Evolutionary conservation across 2,113 vertebrate species (phyloP).

Genomic region (Gracilinanus agilis): DNA sequence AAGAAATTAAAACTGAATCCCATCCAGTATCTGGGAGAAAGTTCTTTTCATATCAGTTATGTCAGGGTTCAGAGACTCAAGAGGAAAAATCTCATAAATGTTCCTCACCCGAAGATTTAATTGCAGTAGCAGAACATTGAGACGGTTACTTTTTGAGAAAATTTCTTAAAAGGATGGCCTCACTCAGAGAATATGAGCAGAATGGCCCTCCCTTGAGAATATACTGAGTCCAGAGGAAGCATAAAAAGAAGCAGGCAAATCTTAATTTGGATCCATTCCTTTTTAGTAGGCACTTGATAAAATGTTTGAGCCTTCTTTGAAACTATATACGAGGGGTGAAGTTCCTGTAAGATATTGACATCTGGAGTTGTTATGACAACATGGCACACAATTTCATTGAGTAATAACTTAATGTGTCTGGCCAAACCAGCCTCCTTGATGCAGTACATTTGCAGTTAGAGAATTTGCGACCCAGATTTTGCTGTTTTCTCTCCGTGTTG

Average conservation of each 20-base stretch:
- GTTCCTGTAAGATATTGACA: background rate
- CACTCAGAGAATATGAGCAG: background rate
- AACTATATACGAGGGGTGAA: background rate
- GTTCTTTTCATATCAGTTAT: background rate
- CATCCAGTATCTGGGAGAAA: background rate
- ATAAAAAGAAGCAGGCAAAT: background rate
- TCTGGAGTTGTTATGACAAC: background rate
- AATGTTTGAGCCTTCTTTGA: background rate
- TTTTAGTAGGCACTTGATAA: background rate
- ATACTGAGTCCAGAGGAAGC: background rate
- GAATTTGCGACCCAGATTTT: background rate
- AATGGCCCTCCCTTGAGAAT: background rate
- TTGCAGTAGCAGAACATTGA: background rate
- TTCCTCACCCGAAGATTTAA: background rate
- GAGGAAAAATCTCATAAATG: background rate
- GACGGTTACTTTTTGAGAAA: background rate
- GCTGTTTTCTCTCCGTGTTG: background rate
- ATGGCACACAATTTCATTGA: background rate
- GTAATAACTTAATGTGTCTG: background rate
- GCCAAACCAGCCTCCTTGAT: background rate
- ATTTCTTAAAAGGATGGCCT: background rate
- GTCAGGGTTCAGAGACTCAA: conserved; percentile 14
- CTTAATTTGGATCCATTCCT: background rate
- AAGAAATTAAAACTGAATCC: background rate
- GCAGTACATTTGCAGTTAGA: background rate